Conservation (phyloP, 2,113 vertebrate genomes). For the Platysternon megacephalum region DNA sequence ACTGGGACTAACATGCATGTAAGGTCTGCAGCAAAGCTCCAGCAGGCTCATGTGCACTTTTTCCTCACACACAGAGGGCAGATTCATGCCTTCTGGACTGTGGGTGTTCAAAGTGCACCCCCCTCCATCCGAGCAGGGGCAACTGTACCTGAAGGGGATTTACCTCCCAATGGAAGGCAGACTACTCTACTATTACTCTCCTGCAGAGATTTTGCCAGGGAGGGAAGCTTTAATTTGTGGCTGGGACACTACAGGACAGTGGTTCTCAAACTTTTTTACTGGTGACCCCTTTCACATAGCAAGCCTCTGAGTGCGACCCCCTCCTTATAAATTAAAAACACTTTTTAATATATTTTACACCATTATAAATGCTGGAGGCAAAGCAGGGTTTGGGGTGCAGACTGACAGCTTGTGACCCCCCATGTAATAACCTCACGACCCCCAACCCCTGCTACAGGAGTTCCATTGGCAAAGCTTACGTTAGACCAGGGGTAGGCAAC, state of each 20-base stretch:
- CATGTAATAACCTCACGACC: too few species aligned
- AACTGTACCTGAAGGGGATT: neutral
- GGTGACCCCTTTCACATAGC: too few species aligned
- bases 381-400: too few species aligned
- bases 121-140: neutral
- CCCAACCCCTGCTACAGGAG: neutral
- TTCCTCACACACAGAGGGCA: neutral
- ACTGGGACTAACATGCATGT: neutral
- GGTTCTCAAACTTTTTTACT: too few species aligned
- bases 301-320: too few species aligned
- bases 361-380: too few species aligned
- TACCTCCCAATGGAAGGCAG: neutral
- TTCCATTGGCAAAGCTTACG: neutral
- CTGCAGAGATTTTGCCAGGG: neutral
- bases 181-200: neutral
- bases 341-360: too few species aligned
- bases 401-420: too few species aligned
- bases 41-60: rapidly evolving
- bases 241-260: neutral
- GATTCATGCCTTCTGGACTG: neutral
- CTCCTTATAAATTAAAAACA: too few species aligned
- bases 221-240: neutral
- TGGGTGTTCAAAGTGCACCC: neutral
- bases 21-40: neutral
- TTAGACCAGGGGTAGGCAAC: too few species aligned